These are phyloP conservation scores for Rhizoglyphus robini DNA, from an alignment of 1,140 invertebrate genomes.

Conservation along the genomic window DNA sequence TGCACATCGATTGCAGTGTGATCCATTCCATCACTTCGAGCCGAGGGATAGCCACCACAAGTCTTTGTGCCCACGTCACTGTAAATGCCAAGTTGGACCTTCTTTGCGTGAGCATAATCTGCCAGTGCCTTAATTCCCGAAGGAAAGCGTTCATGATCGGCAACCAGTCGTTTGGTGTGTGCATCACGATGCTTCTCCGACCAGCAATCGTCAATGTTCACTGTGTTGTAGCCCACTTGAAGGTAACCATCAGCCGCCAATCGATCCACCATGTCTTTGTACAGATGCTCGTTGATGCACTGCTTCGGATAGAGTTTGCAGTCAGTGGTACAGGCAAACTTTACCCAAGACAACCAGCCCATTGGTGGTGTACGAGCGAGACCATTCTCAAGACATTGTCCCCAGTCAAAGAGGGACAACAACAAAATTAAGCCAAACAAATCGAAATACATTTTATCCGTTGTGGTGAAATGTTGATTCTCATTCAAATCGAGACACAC, in stretches of 20 bases:
- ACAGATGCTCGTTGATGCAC: constrained; percentile 62
- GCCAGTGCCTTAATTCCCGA: constrained; percentile 74
- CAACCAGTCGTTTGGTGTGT: constrained; percentile 50
- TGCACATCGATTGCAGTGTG: constrained; percentile 40
- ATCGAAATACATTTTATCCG: too few relatives aligned
- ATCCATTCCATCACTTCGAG: constrained; percentile 36
- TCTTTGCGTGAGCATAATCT: constrained; percentile 41
- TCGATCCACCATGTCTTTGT: constrained; percentile 82
- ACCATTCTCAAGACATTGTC: constrained; percentile 55
- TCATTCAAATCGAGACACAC: too few relatives aligned
- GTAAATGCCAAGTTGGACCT: constrained; percentile 46
- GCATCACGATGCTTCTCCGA: constrained; percentile 49
- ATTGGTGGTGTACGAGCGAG: constrained; percentile 67
- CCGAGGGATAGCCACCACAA: constrained; percentile 46
- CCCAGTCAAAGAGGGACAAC: background rate
- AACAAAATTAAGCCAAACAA: background rate
- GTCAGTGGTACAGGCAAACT: constrained; percentile 56
- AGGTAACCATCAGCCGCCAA: constrained; percentile 76
- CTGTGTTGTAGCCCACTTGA: constrained; percentile 74
- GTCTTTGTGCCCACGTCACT: constrained; percentile 44
- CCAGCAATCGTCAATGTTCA: constrained; percentile 95
- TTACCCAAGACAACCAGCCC: constrained; percentile 84
- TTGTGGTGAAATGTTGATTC: too few relatives aligned
- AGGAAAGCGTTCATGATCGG: constrained; percentile 74
- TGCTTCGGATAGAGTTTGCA: constrained; percentile 17